Percentiles rank a stretch among this genome's conserved stretches.
Evolutionary conservation across 2,797 vertebrate species (phyloP).

Genomic region (Hybognathus amarus): DNA sequence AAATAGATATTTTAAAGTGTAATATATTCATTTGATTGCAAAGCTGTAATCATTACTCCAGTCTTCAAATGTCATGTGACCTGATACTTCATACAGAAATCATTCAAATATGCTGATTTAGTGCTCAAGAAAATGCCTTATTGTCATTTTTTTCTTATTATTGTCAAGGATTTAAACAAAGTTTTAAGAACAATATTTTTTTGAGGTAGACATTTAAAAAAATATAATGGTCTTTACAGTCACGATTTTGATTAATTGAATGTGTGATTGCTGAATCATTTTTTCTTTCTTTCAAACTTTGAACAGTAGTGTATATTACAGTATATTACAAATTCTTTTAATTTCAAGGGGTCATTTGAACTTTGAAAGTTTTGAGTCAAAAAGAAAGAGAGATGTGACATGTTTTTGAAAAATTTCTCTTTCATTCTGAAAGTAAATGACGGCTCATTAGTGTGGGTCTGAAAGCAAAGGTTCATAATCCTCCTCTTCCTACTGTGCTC

Average conservation of each 20-base stretch:
- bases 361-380: background rate
- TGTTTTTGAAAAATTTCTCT: background rate
- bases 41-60: background rate
- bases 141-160: too few species aligned
- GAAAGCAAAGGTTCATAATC: slow-evolving; percentile 73
- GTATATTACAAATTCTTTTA: background rate
- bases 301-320: background rate
- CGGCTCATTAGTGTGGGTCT: slow-evolving; percentile 75
- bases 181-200: background rate
- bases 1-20: background rate
- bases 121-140: too few species aligned
- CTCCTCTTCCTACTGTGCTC: slow-evolving; percentile 38
- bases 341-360: background rate
- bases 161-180: too few species aligned
- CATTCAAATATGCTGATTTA: background rate
- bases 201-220: too few species aligned
- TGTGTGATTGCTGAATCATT: too few species aligned
- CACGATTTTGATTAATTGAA: too few species aligned
- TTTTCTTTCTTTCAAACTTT: too few species aligned
- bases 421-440: slow-evolving; percentile 66
- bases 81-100: background rate
- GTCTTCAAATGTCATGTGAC: background rate
- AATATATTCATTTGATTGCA: background rate
- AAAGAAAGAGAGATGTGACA: background rate
- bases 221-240: too few species aligned